These are phyloP conservation scores for Alethe diademata DNA, from an alignment of 2,113 vertebrate species.

Conservation along the genomic window DNA sequence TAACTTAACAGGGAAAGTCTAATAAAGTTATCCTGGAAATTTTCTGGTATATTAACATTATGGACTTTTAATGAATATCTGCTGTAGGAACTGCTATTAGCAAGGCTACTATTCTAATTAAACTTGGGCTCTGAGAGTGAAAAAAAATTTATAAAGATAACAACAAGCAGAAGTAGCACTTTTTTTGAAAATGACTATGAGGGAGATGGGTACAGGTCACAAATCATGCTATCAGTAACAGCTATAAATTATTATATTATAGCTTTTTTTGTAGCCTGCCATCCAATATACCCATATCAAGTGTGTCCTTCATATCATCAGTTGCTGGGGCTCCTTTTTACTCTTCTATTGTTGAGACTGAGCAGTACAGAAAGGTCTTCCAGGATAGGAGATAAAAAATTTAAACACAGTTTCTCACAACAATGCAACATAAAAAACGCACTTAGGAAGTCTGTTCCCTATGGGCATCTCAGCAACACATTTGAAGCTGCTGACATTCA, in stretches of 20 bases:
- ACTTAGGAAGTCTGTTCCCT: background rate
- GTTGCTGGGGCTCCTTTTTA: background rate
- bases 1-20: conserved; percentile 76
- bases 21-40: conserved; percentile 76
- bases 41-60: conserved; percentile 76
- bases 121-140: conserved; percentile 7
- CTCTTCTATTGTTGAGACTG: background rate
- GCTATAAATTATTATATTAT: background rate
- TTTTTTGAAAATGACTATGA: background rate
- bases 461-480: background rate
- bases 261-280: background rate
- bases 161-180: conserved; percentile 35
- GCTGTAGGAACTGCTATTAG: conserved; percentile 70
- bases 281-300: background rate
- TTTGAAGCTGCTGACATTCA: background rate
- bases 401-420: background rate
- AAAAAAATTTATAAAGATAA: conserved; percentile 5
- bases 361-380: background rate
- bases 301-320: background rate
- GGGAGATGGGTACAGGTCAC: background rate
- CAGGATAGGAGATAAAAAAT: background rate
- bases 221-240: background rate
- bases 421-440: background rate
- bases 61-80: conserved; percentile 76
- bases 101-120: conserved; percentile 68